phyloP scores from a whole-genome alignment of 2,888 invertebrate species.

The Chesias legatella region DNA sequence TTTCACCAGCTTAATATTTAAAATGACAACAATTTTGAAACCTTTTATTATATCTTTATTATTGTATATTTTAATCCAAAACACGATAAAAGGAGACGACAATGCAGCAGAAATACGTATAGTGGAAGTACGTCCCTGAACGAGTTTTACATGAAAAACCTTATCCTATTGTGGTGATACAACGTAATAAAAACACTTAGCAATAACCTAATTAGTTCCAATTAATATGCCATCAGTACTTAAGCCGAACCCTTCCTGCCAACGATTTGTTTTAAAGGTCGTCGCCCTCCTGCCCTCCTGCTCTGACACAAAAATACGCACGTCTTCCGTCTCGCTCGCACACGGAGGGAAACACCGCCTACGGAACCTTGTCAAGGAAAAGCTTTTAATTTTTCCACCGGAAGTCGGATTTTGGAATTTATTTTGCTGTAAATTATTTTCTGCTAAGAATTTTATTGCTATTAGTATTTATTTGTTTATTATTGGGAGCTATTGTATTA shows the following conservation, averaged over 20 bases:
- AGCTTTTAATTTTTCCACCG: constrained; percentile 63
- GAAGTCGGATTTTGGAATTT: constrained; percentile 55
- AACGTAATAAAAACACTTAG: too few relatives aligned
- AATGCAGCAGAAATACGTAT: too few relatives aligned
- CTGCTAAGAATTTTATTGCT: constrained; percentile 3
- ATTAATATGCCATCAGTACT: constrained; percentile 56
- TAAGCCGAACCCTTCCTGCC: constrained; percentile 74
- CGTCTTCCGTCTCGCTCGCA: constrained; percentile 50
- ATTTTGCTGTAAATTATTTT: constrained; percentile 17
- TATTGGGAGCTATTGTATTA: too few relatives aligned
- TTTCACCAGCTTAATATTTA: too few relatives aligned
- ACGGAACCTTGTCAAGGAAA: constrained; percentile 61
- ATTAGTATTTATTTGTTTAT: background rate
- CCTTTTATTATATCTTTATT: too few relatives aligned
- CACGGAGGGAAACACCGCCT: constrained; percentile 61
- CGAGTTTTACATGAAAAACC: too few relatives aligned
- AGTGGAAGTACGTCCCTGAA: too few relatives aligned
- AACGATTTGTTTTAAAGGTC: constrained; percentile 79
- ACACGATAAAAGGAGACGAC: too few relatives aligned
- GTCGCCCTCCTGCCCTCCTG: constrained; percentile 64
- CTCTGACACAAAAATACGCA: constrained; percentile 42
- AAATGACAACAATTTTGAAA: too few relatives aligned
- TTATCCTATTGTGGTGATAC: too few relatives aligned
- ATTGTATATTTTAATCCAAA: too few relatives aligned
- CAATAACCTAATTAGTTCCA: constrained; percentile 24